phyloP scores from a whole-genome alignment of 2,888 invertebrate genomes.

The Drosophila atroscutellata region DNA sequence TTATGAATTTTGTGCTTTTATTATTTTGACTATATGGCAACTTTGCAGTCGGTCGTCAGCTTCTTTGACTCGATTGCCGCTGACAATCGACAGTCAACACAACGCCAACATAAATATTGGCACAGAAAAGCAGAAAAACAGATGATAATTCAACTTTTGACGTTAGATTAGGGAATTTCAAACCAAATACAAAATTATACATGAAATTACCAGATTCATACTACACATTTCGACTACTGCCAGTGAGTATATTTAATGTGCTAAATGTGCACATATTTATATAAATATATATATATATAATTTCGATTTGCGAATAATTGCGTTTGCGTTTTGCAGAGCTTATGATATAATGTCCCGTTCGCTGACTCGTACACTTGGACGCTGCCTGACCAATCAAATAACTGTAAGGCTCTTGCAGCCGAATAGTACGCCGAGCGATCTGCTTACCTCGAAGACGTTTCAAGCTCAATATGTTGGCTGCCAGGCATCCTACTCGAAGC shows the following conservation, averaged over 20 bases:
- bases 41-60: slow-evolving; percentile 5
- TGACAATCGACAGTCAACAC: slow-evolving; percentile 23
- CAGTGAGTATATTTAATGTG: slow-evolving; percentile 24
- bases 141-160: slow-evolving; percentile 32
- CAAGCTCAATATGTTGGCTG: slow-evolving; percentile 14
- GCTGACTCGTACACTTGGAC: slow-evolving; percentile 59
- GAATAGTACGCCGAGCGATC: neutral
- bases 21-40: slow-evolving; percentile 30
- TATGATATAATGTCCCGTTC: slow-evolving; percentile 78
- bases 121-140: neutral
- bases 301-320: slow-evolving; percentile 36
- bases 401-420: slow-evolving; percentile 20
- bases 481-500: slow-evolving; percentile 57
- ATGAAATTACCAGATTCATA: too few relatives aligned
- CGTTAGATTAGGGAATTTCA: slow-evolving; percentile 22
- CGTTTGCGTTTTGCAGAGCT: slow-evolving; percentile 40
- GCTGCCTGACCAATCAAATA: slow-evolving; percentile 21
- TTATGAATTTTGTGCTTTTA: neutral
- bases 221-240: slow-evolving; percentile 6
- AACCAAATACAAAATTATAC: slow-evolving; percentile 31
- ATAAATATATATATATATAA: neutral
- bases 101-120: slow-evolving; percentile 15
- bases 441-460: slow-evolving; percentile 20
- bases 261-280: neutral
- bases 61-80: slow-evolving; percentile 26